Evolutionary conservation across 2,797 vertebrate genomes (phyloP).

Genomic region (Synanceia verrucosa): DNA sequence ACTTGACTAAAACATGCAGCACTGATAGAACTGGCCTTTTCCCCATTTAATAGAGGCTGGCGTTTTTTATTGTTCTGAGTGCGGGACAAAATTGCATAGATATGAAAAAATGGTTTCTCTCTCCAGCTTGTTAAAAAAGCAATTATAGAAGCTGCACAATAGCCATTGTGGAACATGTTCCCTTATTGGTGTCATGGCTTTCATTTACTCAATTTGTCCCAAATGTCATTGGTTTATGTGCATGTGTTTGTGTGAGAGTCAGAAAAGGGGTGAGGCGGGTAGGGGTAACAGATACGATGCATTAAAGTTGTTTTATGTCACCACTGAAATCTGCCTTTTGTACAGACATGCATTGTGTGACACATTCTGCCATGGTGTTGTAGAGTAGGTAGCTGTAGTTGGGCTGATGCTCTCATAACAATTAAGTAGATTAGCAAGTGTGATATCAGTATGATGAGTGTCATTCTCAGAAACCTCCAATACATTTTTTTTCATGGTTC

Average conservation of each 20-base stretch:
- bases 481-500: neutral
- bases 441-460: slow-evolving; percentile 6
- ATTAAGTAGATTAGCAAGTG: neutral
- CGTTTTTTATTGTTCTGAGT: slow-evolving; percentile 82
- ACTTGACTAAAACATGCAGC: slow-evolving; percentile 73
- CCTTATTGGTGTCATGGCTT: slow-evolving; percentile 84
- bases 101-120: slow-evolving; percentile 80
- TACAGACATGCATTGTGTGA: neutral
- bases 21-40: slow-evolving; percentile 66
- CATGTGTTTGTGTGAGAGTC: slow-evolving; percentile 29
- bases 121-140: slow-evolving; percentile 83
- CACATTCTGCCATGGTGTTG: neutral
- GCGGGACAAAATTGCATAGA: slow-evolving; percentile 79
- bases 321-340: slow-evolving; percentile 30
- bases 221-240: slow-evolving; percentile 70
- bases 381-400: neutral
- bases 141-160: slow-evolving; percentile 83
- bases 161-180: slow-evolving; percentile 80
- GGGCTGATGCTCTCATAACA: neutral
- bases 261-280: slow-evolving; percentile 5
- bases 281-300: slow-evolving; percentile 33
- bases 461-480: neutral
- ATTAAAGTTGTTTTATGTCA: slow-evolving; percentile 38
- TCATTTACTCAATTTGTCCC: slow-evolving; percentile 83
- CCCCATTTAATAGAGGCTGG: slow-evolving; percentile 78